A percentile compares a stretch with the other conserved stretches of the same genome.
Evolutionary conservation across 2,113 vertebrate species (phyloP).

Genomic region (Nerophis ophidion): DNA sequence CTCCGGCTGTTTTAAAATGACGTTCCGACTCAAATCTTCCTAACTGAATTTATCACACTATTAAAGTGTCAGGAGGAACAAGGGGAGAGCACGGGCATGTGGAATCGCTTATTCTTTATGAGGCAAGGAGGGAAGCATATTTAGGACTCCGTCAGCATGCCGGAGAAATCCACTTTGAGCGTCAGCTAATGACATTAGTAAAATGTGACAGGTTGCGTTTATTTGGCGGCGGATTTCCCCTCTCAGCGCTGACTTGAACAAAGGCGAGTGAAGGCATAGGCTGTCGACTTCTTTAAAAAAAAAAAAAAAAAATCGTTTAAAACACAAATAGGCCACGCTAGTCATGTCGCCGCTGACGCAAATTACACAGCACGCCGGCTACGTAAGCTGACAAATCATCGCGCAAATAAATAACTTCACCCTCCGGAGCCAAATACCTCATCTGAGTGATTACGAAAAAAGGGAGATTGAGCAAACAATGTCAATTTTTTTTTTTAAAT

Average conservation of each 20-base stretch:
- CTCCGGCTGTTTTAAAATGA: conserved; percentile 28
- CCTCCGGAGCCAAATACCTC: background rate
- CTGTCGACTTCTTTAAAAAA: background rate
- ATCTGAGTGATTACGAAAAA: conserved; percentile 18
- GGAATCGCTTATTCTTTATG: conserved; percentile 36
- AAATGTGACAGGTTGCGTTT: conserved; percentile 45
- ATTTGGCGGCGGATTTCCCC: conserved; percentile 34
- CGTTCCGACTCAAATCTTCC: conserved; percentile 28
- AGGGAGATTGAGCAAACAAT: conserved; percentile 11
- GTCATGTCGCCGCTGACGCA: conserved; percentile 1
- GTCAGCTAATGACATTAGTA: conserved; percentile 36
- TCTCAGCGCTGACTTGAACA: conserved; percentile 38
- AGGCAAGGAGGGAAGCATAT: conserved; percentile 24
- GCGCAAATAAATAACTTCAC: background rate
- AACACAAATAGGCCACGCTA: conserved; percentile 8
- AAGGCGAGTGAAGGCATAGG: conserved; percentile 36
- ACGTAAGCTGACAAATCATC: conserved; percentile 1
- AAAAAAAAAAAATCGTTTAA: conserved; percentile 11
- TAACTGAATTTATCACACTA: conserved; percentile 33
- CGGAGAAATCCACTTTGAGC: conserved; percentile 29
- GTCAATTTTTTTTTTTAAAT: too few relatives aligned
- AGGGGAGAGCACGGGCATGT: conserved; percentile 21
- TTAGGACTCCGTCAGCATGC: conserved; percentile 27
- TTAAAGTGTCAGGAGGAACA: conserved; percentile 42
- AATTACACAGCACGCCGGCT: background rate